Conservation (phyloP, 2,113 vertebrate genomes). For the Brachypteracias leptosomus region DNA sequence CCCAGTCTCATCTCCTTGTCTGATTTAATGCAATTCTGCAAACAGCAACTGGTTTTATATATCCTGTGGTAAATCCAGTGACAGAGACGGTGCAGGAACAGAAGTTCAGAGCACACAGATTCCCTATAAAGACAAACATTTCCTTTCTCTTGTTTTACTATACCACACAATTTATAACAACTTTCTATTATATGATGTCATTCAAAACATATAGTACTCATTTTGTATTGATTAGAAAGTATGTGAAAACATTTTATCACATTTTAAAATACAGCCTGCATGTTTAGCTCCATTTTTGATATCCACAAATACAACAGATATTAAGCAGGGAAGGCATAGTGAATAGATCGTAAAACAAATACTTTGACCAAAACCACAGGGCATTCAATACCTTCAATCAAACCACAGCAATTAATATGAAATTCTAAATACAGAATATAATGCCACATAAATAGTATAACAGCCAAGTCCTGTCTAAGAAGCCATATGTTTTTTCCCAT, state of each 20-base stretch:
- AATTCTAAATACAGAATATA: conserved; percentile 86
- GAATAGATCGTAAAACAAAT: conserved; percentile 66
- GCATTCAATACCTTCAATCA: conserved; percentile 74
- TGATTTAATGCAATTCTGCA: background rate
- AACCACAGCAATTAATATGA: conserved; percentile 81
- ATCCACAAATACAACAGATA: conserved; percentile 40
- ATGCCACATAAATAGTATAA: conserved; percentile 85
- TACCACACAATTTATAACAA: background rate
- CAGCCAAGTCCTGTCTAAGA: conserved; percentile 90
- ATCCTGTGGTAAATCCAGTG: background rate
- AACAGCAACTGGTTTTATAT: background rate
- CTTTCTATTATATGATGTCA: background rate
- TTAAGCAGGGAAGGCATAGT: conserved; percentile 15
- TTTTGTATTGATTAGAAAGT: conserved; percentile 22
- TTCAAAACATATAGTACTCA: background rate
- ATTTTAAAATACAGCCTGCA: conserved; percentile 18
- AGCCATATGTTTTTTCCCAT: conserved; percentile 99
- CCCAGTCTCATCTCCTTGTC: background rate
- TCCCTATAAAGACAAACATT: background rate
- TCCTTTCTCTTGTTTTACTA: background rate
- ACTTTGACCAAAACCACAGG: conserved; percentile 68
- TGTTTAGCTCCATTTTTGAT: conserved; percentile 15
- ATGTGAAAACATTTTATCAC: conserved; percentile 7
- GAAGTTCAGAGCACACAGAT: background rate
- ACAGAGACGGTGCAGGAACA: background rate